phyloP scores from a whole-genome alignment of 2,888 invertebrate species.

The Nesidiocoris tenuis region DNA sequence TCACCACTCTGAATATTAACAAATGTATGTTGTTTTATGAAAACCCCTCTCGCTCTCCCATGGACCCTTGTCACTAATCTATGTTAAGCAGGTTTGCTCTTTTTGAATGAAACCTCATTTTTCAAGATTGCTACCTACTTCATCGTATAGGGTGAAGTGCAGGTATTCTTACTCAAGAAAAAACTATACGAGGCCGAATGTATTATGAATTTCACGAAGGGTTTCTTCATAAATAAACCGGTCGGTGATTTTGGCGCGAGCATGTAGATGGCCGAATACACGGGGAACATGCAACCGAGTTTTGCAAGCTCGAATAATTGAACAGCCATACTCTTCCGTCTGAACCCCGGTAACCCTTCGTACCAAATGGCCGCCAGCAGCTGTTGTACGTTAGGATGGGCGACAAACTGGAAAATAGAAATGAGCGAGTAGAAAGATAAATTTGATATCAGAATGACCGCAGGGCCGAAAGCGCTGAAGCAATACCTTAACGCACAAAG shows the following conservation, averaged over 20 bases:
- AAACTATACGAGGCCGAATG: conserved; percentile 94
- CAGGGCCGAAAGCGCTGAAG: no score
- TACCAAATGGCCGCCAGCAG: conserved; percentile 96
- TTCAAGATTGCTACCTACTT: no score
- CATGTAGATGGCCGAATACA: conserved; percentile 90
- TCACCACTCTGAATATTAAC: no score
- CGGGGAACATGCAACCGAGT: conserved; percentile 87
- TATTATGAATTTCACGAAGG: conserved; percentile 97
- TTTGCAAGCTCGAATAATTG: conserved; percentile 84
- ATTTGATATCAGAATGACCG: no score
- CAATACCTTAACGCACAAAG: no score
- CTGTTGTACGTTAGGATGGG: conserved; percentile 97
- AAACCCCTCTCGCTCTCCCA: no score
- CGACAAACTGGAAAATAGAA: conserved; percentile 74
- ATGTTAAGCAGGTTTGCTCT: no score
- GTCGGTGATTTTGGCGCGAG: conserved; percentile 83
- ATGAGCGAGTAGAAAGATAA: neutral
- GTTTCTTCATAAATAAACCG: conserved; percentile 91
- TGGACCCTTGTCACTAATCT: no score
- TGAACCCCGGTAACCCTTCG: conserved; percentile 94
- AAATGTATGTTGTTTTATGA: no score
- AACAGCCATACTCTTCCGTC: conserved; percentile 83
- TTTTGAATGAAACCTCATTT: no score
- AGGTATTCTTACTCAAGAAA: conserved; percentile 88
- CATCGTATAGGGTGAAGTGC: no score